phyloP scores from a whole-genome alignment of 2,113 vertebrate species.

The Ceuthmochares aereus region DNA sequence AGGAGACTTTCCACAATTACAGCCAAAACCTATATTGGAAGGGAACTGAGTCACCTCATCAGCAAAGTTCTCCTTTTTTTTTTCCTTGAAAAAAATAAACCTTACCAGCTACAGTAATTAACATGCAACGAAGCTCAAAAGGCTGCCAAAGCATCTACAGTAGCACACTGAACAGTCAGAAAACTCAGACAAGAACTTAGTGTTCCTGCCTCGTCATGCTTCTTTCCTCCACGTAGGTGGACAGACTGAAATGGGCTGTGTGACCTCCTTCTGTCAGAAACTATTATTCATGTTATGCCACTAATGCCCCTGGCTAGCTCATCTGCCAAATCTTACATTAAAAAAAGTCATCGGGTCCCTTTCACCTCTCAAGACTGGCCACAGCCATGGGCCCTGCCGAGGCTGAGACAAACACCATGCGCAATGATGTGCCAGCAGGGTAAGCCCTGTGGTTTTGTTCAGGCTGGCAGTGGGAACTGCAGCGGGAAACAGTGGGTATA shows the following conservation, averaged over 20 bases:
- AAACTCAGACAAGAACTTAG: slow-evolving; percentile 70
- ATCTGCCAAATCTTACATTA: slow-evolving; percentile 26
- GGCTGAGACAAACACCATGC: not conserved
- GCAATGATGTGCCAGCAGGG: not conserved
- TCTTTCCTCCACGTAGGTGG: slow-evolving; percentile 56
- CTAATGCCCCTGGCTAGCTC: slow-evolving; percentile 22
- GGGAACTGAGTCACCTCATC: not conserved
- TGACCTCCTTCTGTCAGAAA: slow-evolving; percentile 72
- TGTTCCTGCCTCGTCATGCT: slow-evolving; percentile 61
- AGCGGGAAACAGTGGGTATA: not conserved
- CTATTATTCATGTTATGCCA: slow-evolving; percentile 50
- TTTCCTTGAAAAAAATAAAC: not conserved
- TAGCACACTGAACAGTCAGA: slow-evolving; percentile 45
- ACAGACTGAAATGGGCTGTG: slow-evolving; percentile 57
- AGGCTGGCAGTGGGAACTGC: not conserved
- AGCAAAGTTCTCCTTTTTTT: not conserved
- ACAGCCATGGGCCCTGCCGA: accelerated
- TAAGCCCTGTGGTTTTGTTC: not conserved
- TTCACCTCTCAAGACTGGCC: not conserved
- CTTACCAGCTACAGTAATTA: slow-evolving; percentile 35
- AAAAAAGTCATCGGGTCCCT: not conserved
- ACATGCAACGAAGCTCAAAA: slow-evolving; percentile 28
- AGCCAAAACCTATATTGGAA: not conserved
- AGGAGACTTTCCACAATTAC: not conserved
- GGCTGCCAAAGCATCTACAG: slow-evolving; percentile 39